A percentile compares a stretch with the other conserved stretches of the same genome.
Evolutionary conservation across 2,113 vertebrate species (phyloP).

Genomic region (Rana temporaria): DNA sequence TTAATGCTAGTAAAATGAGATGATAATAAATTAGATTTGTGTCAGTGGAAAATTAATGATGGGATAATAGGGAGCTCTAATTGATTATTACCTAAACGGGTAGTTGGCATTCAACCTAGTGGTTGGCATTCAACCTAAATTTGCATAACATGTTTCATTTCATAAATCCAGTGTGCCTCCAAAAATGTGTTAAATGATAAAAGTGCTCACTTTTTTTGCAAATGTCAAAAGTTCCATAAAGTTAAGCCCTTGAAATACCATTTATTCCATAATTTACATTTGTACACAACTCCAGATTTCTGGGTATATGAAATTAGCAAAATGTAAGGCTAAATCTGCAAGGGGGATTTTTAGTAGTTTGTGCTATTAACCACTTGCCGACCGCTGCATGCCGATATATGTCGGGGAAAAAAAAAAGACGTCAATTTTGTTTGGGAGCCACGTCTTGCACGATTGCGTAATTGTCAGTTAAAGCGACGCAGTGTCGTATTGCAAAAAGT

Average conservation of each 20-base stretch:
- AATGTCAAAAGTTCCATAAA: not conserved
- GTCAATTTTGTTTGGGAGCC: too few species aligned
- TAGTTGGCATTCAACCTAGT: constrained; percentile 74
- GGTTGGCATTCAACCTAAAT: constrained; percentile 61
- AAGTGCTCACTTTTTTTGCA: not conserved
- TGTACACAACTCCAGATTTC: too few species aligned
- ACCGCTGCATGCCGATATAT: too few species aligned
- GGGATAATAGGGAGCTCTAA: constrained; percentile 68
- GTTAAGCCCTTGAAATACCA: not conserved
- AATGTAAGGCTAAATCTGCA: too few species aligned
- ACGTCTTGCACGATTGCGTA: too few species aligned
- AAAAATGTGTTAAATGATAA: constrained; percentile 11
- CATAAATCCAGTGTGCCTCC: constrained; percentile 14
- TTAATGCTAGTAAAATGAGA: constrained; percentile 71
- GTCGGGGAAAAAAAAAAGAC: too few species aligned
- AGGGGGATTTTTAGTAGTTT: too few species aligned
- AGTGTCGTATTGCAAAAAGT: too few species aligned
- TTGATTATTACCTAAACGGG: constrained; percentile 78
- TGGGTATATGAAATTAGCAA: too few species aligned
- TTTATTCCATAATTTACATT: not conserved
- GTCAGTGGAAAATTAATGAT: constrained; percentile 69
- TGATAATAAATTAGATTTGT: constrained; percentile 77
- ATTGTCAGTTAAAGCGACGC: too few species aligned
- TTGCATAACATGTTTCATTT: constrained; percentile 22
- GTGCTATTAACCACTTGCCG: too few species aligned